phyloP scores from a whole-genome alignment of 2,113 vertebrate species.

The Seriola quinqueradiata region DNA sequence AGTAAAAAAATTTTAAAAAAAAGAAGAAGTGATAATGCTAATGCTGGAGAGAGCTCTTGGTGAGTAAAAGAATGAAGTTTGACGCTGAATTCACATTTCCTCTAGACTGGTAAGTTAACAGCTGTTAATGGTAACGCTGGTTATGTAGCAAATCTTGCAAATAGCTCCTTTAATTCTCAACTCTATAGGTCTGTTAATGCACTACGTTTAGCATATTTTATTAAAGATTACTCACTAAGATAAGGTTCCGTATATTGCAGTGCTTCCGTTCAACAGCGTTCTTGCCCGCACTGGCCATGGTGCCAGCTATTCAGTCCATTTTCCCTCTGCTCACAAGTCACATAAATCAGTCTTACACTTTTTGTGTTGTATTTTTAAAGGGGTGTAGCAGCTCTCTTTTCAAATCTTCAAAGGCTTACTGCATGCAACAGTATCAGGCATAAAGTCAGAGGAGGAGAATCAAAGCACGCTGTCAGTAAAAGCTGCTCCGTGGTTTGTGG shows the following conservation, averaged over 20 bases:
- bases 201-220: not conserved
- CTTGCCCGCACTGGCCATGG: not conserved
- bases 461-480: slow-evolving; percentile 28
- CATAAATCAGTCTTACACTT: not conserved
- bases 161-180: not conserved
- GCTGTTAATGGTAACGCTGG: too few species aligned
- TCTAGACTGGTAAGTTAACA: too few species aligned
- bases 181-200: not conserved
- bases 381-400: slow-evolving; percentile 11
- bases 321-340: slow-evolving; percentile 19
- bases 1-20: too few species aligned
- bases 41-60: too few species aligned
- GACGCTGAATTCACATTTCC: too few species aligned
- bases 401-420: slow-evolving; percentile 49
- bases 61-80: too few species aligned
- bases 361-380: slow-evolving; percentile 12
- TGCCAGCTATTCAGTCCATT: not conserved
- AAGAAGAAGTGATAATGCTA: too few species aligned
- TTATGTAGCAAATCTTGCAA: too few species aligned
- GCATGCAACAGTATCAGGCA: slow-evolving; percentile 16
- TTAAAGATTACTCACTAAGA: not conserved
- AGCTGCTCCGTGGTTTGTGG: slow-evolving; percentile 31
- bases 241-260: not conserved
- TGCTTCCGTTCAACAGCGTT: not conserved
- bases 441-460: slow-evolving; percentile 38